Conservation (phyloP, 2,797 vertebrate genomes). For the Amblyopsis hoosieri region DNA sequence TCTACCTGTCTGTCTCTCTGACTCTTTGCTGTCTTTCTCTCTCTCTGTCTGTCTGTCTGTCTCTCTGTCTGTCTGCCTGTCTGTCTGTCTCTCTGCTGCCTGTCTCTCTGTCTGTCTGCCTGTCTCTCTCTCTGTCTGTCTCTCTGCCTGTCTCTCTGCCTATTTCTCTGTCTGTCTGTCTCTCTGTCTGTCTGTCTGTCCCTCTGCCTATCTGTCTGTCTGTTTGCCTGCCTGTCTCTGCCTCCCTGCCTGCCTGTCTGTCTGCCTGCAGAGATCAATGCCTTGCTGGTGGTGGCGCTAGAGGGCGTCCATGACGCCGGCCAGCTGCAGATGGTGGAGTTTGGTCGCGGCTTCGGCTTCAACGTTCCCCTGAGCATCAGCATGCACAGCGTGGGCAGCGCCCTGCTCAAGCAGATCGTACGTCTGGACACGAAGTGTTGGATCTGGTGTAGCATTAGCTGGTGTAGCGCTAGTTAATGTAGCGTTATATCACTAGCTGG, state of each 20-base stretch:
- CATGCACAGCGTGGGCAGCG: slow-evolving; percentile 76
- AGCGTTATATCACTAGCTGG: too few relatives aligned
- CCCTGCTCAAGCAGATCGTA: slow-evolving; percentile 84
- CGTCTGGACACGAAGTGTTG: slow-evolving; percentile 51
- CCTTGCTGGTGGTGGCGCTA: slow-evolving; percentile 82
- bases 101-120: too few relatives aligned
- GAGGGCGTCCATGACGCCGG: slow-evolving; percentile 68
- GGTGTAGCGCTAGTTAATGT: too few relatives aligned
- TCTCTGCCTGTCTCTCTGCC: too few relatives aligned
- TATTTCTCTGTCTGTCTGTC: background rate
- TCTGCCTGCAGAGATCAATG: slow-evolving; percentile 75
- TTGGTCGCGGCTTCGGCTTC: slow-evolving; percentile 87
- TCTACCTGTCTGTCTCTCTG: background rate
- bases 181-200: background rate
- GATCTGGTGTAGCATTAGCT: too few relatives aligned
- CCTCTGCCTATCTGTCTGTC: background rate
- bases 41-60: background rate
- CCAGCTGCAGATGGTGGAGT: slow-evolving; percentile 85
- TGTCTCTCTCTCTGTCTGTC: too few relatives aligned
- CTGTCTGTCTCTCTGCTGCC: too few relatives aligned
- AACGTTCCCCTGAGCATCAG: slow-evolving; percentile 76
- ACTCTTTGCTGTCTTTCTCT: too few relatives aligned
- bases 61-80: too few relatives aligned
- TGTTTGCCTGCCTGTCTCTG: background rate
- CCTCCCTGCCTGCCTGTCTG: slow-evolving; percentile 1